A percentile compares a stretch with the other conserved stretches of the same genome.
Evolutionary conservation across 2,113 vertebrate genomes (phyloP).

Genomic region (Balaenoptera acutorostrata): DNA sequence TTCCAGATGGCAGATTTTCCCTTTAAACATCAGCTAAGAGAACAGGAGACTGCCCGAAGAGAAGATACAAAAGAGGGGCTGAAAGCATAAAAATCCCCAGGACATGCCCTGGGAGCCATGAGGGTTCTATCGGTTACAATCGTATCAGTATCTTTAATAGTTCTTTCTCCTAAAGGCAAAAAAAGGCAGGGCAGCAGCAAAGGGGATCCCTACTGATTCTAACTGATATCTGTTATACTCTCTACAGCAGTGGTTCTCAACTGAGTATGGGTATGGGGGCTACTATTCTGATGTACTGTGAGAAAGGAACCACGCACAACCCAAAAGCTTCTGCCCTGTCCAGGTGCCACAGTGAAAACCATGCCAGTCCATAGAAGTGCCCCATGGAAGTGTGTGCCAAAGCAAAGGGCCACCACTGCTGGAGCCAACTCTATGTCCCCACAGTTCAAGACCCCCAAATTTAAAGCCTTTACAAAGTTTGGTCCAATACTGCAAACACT

Average conservation of each 20-base stretch:
- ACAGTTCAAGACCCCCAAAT: not conserved
- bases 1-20: not conserved
- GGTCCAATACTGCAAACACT: accelerated
- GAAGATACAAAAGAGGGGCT: not conserved
- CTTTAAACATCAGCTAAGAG: not conserved
- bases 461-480: not conserved
- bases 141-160: not conserved
- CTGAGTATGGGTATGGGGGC: too few relatives aligned
- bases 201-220: not conserved
- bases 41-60: not conserved
- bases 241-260: not conserved
- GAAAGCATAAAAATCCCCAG: not conserved
- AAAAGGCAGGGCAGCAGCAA: not conserved
- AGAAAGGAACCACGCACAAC: not conserved
- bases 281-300: not conserved
- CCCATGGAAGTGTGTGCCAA: not conserved
- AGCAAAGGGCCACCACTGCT: not conserved
- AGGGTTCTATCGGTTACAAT: not conserved
- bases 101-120: not conserved
- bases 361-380: not conserved
- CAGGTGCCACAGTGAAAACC: not conserved
- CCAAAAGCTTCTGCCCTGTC: not conserved
- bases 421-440: not conserved
- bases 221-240: not conserved
- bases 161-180: not conserved